Evolutionary conservation across 37 sponge, comb jelly and placozoan species (phyloP), one percentile per base, ranked within the genome.

Genomic region (Oopsacas minuta): DNA sequence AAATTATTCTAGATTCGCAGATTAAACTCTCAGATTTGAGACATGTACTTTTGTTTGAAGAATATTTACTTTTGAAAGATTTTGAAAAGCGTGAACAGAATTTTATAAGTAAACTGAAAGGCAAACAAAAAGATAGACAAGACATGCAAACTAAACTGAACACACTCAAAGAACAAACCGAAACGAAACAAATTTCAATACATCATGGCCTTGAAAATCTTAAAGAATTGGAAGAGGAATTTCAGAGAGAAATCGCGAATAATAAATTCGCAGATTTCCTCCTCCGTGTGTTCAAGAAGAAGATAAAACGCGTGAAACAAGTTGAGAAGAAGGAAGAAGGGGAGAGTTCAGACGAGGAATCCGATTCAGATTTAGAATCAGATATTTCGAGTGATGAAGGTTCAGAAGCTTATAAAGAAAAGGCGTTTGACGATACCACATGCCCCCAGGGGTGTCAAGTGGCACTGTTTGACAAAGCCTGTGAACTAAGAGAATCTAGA

Each of bases 221-320:
- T 23, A 61, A 61, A n/a, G 75, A 61, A n/a, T 12, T 61, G 22
- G 75, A 61, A 61, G 75, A 61, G 1, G 30, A n/a, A 5, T 61
- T 61, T 61, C 75, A 61, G 28, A 10, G 28, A 5, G 75, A 61
- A n/a, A 61, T 61, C 23, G 99, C 95, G 53, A 90, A 83, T 82
- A 90, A 90, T 88, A 98, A 93, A 88, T 95, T 93, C 86, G 93
- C 89, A 36, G 99, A 98, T 37, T 95, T 92, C 75, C 92, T 98
- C 30, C 22, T 87, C 25, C 52, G 85, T 86, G 91, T 98, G 35
- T 95, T 91, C 88, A 89, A 92, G 84, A 98, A 98, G 91, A 98
- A 95, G 86, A 93, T 98, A 39, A 98, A 98, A 52, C 82, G 96
- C 30, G 88, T 86, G 83, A 89, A 90, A 75, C 85, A 88, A 36